Evolutionary conservation across 2,888 invertebrate genomes (phyloP).

Genomic region (Ectemnius lituratus): DNA sequence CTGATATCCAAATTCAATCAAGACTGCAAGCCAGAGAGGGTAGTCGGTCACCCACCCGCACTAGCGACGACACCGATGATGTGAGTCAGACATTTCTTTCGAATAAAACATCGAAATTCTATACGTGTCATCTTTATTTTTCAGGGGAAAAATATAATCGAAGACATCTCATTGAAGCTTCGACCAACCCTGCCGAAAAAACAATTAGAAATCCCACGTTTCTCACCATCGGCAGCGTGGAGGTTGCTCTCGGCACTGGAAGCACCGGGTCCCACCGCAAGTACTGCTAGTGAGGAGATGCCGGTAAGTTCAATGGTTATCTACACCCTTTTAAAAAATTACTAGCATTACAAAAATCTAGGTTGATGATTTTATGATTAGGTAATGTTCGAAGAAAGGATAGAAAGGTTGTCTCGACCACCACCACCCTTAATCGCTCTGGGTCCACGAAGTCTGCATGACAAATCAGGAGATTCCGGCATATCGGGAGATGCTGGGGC

Average conservation of each 20-base stretch:
- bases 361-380: constrained; percentile 47
- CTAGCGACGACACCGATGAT: constrained; percentile 57
- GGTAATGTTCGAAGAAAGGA: constrained; percentile 79
- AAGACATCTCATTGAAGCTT: constrained; percentile 86
- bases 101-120: neutral
- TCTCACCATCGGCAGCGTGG: constrained; percentile 92
- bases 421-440: constrained; percentile 78
- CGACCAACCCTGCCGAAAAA: constrained; percentile 90
- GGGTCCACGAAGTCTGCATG: constrained; percentile 80
- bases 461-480: constrained; percentile 91
- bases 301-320: constrained; percentile 54
- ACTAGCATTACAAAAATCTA: neutral
- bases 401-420: constrained; percentile 80
- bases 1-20: constrained; percentile 51
- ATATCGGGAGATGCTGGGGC: constrained; percentile 89
- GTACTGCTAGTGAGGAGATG: constrained; percentile 74
- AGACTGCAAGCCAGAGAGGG: constrained; percentile 48
- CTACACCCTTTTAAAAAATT: neutral
- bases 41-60: constrained; percentile 35
- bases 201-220: constrained; percentile 86
- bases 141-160: constrained; percentile 76
- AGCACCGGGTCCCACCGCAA: constrained; percentile 75
- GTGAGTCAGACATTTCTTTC: neutral
- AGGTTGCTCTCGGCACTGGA: constrained; percentile 84
- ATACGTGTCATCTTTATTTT: neutral